Base-by-base conservation (phyloP, 2,113 vertebrate species). In the Nerophis ophidion region DNA sequence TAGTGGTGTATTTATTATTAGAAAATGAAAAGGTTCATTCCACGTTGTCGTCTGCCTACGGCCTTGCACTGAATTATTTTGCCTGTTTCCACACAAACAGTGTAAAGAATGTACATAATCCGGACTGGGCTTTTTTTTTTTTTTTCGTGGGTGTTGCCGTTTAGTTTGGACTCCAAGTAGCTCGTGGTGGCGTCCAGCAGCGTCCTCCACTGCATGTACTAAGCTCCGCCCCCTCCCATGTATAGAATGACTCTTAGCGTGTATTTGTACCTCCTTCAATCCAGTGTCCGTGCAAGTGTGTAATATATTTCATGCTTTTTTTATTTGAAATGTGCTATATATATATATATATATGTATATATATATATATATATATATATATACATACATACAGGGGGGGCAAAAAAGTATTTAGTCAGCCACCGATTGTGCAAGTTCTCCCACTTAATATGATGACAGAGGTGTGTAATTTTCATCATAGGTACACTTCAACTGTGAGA, bases 81-180 rank as follows among this genome's bases (percentile, higher is more conserved):
- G 86, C 50, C 81, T 86, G 88, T 85, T 55, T 47, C 53, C 40
- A 44, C 40, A 44, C 40, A 44, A 9, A 11, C 40, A 84, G 85
- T 95, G 92, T 94, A 91, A 92, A 94, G 91, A 93, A 92, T 93
- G 92, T 96, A 96, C 83, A 95, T 95, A 96, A 90, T 84, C 89
- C 89, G 90, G 84, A 68, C 90, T 69, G 82, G 7, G 60, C 81
- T 66, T 67, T 87, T 93, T 84, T 82, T 89, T 86, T 73, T 57
- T 12, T 73, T 86, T 71, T 85, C 74, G 78, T 91, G 90, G 84
- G 90, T 92, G 88, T 95, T 87, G 3, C 14, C 10, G n/a, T 86
- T 10, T 0, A 38, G 6, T 85, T 90, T 90, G 26, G 58, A 35
- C 87, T 82, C 85, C 87, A 87, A 80, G 84, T 90, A 89, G 88